These are phyloP conservation scores for Diorhabda carinulata DNA, from an alignment of 1,140 invertebrate species.

Conservation along the genomic window DNA sequence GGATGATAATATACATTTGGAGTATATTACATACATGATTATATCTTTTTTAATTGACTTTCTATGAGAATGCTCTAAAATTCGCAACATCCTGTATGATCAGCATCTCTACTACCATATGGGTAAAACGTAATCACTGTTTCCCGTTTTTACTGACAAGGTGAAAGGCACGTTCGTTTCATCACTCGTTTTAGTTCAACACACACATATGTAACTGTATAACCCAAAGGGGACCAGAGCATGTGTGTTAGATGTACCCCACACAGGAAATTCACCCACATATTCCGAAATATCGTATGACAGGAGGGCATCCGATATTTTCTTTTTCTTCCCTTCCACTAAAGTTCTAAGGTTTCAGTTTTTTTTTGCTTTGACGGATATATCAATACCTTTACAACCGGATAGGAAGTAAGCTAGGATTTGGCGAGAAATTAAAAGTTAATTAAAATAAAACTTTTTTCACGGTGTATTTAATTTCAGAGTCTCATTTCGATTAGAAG, in stretches of 20 bases:
- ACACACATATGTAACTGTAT: neutral
- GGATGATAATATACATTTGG: no score
- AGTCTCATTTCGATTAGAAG: no score
- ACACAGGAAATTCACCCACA: constrained; percentile 1
- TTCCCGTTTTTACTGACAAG: neutral
- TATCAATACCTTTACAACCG: neutral
- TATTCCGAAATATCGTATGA: neutral
- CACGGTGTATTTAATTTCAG: no score
- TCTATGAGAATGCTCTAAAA: neutral
- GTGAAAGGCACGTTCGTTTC: neutral
- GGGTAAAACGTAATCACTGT: neutral
- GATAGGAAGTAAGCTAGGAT: neutral
- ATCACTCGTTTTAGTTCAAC: neutral
- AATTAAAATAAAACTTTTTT: no score
- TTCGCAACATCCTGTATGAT: no score
- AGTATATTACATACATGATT: no score
- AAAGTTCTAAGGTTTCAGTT: neutral
- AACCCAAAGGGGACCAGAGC: neutral
- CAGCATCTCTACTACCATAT: neutral
- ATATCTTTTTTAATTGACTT: no score
- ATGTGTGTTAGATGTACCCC: neutral
- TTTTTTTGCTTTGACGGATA: neutral
- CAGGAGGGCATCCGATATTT: neutral
- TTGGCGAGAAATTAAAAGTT: neutral
- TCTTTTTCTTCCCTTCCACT: neutral